Conservation (phyloP, 2,888 invertebrate species). For the Cactoblastis cactorum region DNA sequence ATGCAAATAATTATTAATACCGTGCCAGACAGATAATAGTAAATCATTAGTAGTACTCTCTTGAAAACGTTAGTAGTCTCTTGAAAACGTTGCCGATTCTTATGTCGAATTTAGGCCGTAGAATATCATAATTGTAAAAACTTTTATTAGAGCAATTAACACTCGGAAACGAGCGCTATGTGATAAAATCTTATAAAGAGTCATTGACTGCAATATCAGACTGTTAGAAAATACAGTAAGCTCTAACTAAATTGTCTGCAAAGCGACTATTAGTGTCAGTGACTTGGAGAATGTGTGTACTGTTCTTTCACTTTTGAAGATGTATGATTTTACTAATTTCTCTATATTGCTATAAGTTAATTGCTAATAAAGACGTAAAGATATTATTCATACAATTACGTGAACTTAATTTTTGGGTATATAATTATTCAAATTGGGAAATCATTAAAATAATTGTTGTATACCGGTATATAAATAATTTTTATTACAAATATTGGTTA, state of each 20-base stretch:
- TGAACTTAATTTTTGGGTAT: neutral
- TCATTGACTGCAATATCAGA: neutral
- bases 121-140: too few relatives aligned
- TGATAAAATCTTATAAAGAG: neutral
- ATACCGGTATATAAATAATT: slow-evolving; percentile 76
- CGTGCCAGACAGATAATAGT: too few relatives aligned
- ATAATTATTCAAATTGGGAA: neutral
- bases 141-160: neutral
- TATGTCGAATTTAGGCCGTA: too few relatives aligned
- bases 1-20: too few relatives aligned
- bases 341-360: neutral
- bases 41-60: too few relatives aligned
- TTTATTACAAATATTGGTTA: slow-evolving; percentile 74
- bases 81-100: too few relatives aligned
- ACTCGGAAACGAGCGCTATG: neutral
- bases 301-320: slow-evolving; percentile 25
- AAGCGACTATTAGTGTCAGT: slow-evolving; percentile 23
- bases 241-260: slow-evolving; percentile 23
- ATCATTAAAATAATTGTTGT: slow-evolving; percentile 46
- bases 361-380: neutral
- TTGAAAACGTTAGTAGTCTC: too few relatives aligned
- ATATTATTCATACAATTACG: neutral
- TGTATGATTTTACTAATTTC: neutral
- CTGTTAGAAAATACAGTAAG: slow-evolving; percentile 20
- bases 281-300: slow-evolving; percentile 27